Evolutionary conservation across 2,888 invertebrate species (phyloP), one percentile per base, ranked within the genome.

Genomic region (Andrena bucephala): DNA sequence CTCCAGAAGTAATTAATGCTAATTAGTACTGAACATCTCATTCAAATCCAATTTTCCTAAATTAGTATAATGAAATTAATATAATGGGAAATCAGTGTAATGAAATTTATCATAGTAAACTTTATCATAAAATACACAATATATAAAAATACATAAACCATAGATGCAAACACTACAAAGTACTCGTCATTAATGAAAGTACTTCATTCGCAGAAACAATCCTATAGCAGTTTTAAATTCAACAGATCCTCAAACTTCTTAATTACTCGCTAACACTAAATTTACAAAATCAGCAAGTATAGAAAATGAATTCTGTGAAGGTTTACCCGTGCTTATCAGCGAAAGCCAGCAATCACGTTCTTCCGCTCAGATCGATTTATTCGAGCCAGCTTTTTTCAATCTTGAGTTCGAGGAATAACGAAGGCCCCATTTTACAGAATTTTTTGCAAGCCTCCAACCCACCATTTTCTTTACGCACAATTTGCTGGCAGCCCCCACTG

Each of bases 381-480:
- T 67, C 62, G 74, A 65, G 54, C n/a, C 48, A 52, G 33, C 33
- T 42, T 60, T 72, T 52, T 33, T 48, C 48, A 42, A 33, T 0
- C 29, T 13, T 13, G 31, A 42, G 13, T 24, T 8, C 57, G 50
- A 62, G 70, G 59, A 80, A 77, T 76, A 66, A 76, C 42, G 52
- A 16, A 63, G 63, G 57, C 16, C 65, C 60, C 67, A 65, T 54
- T 76, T 63, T 62, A 52, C 57, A 77, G 66, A 80, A 85, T 76
- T 84, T 82, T 76, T 81, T 71, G 68, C 67, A 72, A 77, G 77
- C 79, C 72, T 78, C 63, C 65, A 10, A 59, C 70, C 81, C 62
- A 65, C 76, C 67, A 62, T 85, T 86, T 85, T 78, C 70, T 87
- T 86, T 66, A 75, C 67, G 72, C 83, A 76, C 65, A 79, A 86